Conservation (phyloP, 2,888 invertebrate genomes). For the Troglohyphantes excavatus region DNA sequence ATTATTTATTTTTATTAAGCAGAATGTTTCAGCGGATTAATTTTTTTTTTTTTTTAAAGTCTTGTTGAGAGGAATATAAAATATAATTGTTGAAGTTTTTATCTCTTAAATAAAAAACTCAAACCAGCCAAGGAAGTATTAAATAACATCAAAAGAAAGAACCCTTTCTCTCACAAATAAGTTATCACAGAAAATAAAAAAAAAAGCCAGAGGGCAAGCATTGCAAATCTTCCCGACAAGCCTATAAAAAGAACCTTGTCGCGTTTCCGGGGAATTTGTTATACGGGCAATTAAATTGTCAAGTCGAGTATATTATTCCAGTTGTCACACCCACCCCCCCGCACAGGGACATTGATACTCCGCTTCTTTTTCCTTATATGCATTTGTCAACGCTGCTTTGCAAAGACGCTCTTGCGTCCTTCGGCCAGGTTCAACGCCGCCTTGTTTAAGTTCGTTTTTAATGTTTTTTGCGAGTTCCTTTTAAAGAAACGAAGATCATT, state of each 20-base stretch:
- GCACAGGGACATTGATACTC: background rate
- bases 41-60: no score
- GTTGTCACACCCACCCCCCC: conserved; percentile 30
- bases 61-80: no score
- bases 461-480: no score
- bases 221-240: conserved; percentile 3
- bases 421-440: no score
- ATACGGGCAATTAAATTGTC: conserved; percentile 46
- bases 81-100: no score
- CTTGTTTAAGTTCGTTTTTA: no score
- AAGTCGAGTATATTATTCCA: conserved; percentile 19
- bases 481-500: no score
- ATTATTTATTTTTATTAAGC: no score
- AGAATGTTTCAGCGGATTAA: no score
- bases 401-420: background rate
- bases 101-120: no score
- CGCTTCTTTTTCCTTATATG: conserved; percentile 14
- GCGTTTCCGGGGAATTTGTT: conserved; percentile 45
- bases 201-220: background rate
- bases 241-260: conserved; percentile 22
- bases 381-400: conserved; percentile 21
- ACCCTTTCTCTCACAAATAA: background rate
- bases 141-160: no score
- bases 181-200: background rate
- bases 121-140: no score